Evolutionary conservation across 2,797 vertebrate genomes (phyloP).

Genomic region (Sebastes nivosus): DNA sequence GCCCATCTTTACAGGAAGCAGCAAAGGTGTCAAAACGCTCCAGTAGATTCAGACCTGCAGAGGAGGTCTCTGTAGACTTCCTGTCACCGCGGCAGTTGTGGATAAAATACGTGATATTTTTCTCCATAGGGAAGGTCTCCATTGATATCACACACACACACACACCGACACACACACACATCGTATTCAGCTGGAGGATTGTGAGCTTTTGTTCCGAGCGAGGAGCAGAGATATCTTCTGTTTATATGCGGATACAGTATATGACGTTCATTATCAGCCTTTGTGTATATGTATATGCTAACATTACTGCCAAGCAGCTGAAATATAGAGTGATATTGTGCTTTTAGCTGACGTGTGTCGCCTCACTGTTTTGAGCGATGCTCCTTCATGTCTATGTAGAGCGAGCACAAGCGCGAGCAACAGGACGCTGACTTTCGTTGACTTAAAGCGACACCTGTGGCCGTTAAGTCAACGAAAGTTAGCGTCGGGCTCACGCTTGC

Average conservation of each 20-base stretch:
- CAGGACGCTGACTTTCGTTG: rapidly evolving
- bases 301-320: too few species aligned
- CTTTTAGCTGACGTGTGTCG: rapidly evolving
- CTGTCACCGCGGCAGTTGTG: constrained; percentile 9
- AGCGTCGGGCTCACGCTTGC: too few species aligned
- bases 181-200: background rate
- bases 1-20: constrained; percentile 19
- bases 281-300: too few species aligned
- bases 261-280: background rate
- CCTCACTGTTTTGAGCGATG: too few species aligned
- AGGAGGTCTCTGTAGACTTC: constrained; percentile 17
- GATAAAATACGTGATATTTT: background rate
- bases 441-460: too few species aligned
- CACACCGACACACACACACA: background rate
- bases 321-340: too few species aligned
- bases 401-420: too few species aligned
- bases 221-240: background rate
- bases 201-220: background rate
- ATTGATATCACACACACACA: background rate
- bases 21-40: constrained; percentile 17
- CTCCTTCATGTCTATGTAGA: too few species aligned
- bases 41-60: constrained; percentile 10
- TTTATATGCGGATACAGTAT: too few species aligned
- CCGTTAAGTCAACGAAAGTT: too few species aligned
- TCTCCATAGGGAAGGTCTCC: background rate